Evolutionary conservation across 2,113 vertebrate genomes (phyloP), one percentile per base, ranked within the genome.

Genomic region (Larimichthys crocea): DNA sequence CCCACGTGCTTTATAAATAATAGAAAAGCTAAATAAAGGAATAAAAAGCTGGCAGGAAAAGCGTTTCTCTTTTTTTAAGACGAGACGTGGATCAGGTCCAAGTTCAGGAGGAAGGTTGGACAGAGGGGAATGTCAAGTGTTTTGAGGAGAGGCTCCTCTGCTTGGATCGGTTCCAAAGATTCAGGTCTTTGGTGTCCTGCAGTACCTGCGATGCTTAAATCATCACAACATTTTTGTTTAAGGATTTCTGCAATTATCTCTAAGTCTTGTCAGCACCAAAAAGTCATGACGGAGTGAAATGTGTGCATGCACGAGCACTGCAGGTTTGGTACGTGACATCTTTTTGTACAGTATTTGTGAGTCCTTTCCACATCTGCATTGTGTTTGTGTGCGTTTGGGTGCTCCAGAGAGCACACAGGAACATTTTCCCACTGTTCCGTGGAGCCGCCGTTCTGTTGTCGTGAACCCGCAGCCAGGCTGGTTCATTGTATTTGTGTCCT

Each of bases 401-500:
- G 78, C 83, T 85, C 70, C 72, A 16, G 82, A 82, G 75, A 84
- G 52, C 64, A 24, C 73, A 50, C 56, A 61, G 77, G 61, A 15
- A 84, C 86, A 83, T 88, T 91, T 91, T 90, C 92, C 91, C 91
- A 90, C 80, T 89, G 75, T 55, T 75, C 11, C 17, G 10, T 75
- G 83, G 91, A 89, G 92, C 84, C 87, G 44, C 14, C 9, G 49
- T 55, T 86, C 76, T 86, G 85, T 89, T 91, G 92, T 88, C 90
- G 66, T 71, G 2, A 16, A 42, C 4, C 67, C 15, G 52, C 88
- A 89, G 92, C 80, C 82, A 8, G 49, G 50, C 84, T 88, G 88
- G 10, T 86, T 9, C 88, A 93, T 93, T 93, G 92, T 92, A 80
- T 89, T 88, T 83, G 83, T 81, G 89, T 92, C 91, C 91, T 93